These are phyloP conservation scores for Microcebus tavaratra DNA, from an alignment of 2,113 vertebrate genomes.

Conservation along the genomic window DNA sequence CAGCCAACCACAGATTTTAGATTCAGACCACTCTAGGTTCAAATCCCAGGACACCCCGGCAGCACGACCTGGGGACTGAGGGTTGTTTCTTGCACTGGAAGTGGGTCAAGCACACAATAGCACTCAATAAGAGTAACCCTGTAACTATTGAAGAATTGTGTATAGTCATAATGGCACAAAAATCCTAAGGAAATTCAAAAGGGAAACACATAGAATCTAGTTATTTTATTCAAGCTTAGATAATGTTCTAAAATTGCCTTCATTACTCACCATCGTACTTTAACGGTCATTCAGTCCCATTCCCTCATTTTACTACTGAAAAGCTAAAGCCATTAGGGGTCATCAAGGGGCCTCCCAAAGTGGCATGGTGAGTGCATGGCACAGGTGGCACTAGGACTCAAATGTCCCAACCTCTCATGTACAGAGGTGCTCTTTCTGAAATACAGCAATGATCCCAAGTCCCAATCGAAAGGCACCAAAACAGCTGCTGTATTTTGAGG, in stretches of 20 bases:
- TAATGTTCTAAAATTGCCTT: neutral
- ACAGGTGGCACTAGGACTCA: neutral
- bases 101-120: neutral
- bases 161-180: neutral
- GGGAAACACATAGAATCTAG: neutral
- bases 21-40: neutral
- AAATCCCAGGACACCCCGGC: neutral
- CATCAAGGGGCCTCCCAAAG: neutral
- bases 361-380: accelerated
- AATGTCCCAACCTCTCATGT: neutral
- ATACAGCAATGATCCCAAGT: neutral
- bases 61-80: neutral
- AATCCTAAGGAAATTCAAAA: neutral
- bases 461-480: no score
- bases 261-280: neutral
- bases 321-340: neutral
- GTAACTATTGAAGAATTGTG: neutral
- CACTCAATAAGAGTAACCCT: neutral
- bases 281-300: neutral
- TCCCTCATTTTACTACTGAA: neutral
- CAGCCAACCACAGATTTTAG: neutral
- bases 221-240: neutral
- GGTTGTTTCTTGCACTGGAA: neutral
- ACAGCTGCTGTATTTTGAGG: neutral
- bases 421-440: neutral